phyloP scores from a whole-genome alignment of 2,888 invertebrate genomes.

The Phymatocera aterrima region DNA sequence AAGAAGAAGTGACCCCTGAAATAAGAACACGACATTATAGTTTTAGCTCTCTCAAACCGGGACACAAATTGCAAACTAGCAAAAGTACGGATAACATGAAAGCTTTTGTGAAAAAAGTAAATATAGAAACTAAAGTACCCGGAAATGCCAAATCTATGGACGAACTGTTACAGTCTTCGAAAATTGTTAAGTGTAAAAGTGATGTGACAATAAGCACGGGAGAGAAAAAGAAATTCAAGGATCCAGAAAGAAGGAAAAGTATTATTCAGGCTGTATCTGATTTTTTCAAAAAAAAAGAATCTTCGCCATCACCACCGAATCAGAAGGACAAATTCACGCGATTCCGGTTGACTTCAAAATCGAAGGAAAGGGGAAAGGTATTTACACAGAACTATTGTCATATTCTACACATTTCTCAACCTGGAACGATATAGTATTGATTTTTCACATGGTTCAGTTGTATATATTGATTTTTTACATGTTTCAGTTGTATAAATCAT shows the following conservation, averaged over 20 bases:
- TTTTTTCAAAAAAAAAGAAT: conserved; percentile 86
- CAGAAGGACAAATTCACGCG: conserved; percentile 77
- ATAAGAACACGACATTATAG: conserved; percentile 61
- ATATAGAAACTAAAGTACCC: conserved; percentile 57
- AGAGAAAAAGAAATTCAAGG: conserved; percentile 78
- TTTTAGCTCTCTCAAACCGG: conserved; percentile 56
- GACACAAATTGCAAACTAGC: conserved; percentile 67
- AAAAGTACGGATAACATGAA: conserved; percentile 72
- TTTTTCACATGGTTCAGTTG: conserved; percentile 68
- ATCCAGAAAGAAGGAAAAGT: conserved; percentile 86
- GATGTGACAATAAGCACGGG: conserved; percentile 65
- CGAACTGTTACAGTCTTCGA: conserved; percentile 60
- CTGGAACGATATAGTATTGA: conserved; percentile 48
- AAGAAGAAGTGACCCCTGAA: conserved; percentile 52
- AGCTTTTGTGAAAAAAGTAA: conserved; percentile 60
- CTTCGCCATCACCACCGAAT: conserved; percentile 71
- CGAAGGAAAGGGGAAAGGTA: conserved; percentile 82
- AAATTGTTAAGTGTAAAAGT: conserved; percentile 14
- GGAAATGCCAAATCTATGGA: conserved; percentile 69
- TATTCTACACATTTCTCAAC: conserved; percentile 32
- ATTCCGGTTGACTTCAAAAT: conserved; percentile 79
- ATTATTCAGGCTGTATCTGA: conserved; percentile 90
- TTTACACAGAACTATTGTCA: conserved; percentile 52
- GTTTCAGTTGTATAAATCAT: conserved; percentile 73
- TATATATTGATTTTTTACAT: conserved; percentile 55